Evolutionary conservation across 2,797 vertebrate genomes (phyloP), one percentile per base, ranked within the genome.

Genomic region (Coilia nasus): DNA sequence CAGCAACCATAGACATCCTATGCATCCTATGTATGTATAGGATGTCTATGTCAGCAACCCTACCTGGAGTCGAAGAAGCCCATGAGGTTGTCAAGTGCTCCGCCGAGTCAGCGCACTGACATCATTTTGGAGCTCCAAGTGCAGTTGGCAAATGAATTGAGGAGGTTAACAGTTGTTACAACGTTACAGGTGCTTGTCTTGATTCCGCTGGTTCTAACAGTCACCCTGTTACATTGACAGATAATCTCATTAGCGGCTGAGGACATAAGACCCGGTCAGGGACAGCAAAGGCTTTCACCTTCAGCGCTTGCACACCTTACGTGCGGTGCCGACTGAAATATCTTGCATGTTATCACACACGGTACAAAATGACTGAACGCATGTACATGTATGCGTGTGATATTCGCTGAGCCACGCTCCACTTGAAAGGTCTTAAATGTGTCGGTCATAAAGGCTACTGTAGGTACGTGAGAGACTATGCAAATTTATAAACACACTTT

Each of bases 211-310:
- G 50, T 84, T 88, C 82, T 87, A 82, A 2, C 28, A 7, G 78
- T 50, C 83, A 84, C 25, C 71, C 91, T 85, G 83, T 91, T 28
- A 59, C 91, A 92, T 54, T 86, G 90, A 31, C 59, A 90, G 31
- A 87, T 96, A 95, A 95, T 95, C 94, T 91, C 75, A 93, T 95
- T 95, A 95, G 87, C 89, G 92, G 92, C 93, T 94, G 92, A 50
- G 60, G 46, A 87, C 54, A 85, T 23, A 87, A 83, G 88, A 89
- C 86, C 85, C 89, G 86, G 81, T 67, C 4, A n/a, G 25, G 83
- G 19, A 75, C 19, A 28, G 41, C 35, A 50, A 44, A n/a, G 67
- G 71, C 56, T 85, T 62, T 47, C 31, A 44, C 41, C 57, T 3
- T 78, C 25, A 83, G 0, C 90, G 90, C 85, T 92, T 35, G 44